Conservation (phyloP, 2,888 invertebrate genomes). For the Drosophila maculinotata region DNA sequence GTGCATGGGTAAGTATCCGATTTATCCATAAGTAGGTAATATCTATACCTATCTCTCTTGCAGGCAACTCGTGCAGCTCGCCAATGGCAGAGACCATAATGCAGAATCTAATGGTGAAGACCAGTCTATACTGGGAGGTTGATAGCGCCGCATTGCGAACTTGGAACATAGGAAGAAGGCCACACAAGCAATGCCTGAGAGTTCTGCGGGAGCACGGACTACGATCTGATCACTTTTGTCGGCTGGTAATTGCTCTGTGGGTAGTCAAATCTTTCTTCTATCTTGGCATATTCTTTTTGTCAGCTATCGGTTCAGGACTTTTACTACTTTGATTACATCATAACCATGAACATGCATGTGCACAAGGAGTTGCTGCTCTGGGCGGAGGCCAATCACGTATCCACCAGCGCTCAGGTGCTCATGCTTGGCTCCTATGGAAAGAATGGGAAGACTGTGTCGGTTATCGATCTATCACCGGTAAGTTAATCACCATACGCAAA, state of each 20-base stretch:
- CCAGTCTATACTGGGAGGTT: constrained; percentile 89
- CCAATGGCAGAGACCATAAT: constrained; percentile 97
- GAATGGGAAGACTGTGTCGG: constrained; percentile 11
- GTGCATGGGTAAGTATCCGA: constrained; percentile 61
- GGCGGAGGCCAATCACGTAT: constrained; percentile 32
- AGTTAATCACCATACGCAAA: neutral
- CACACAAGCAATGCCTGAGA: constrained; percentile 88
- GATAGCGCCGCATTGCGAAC: constrained; percentile 95
- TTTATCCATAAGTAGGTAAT: rapidly evolving
- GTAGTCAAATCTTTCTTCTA: neutral
- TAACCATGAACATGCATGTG: constrained; percentile 94
- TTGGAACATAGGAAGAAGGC: constrained; percentile 93
- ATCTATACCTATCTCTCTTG: too few relatives aligned
- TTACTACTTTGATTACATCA: constrained; percentile 92
- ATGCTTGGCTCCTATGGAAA: constrained; percentile 39
- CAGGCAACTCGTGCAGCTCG: constrained; percentile 97
- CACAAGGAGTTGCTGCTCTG: constrained; percentile 65
- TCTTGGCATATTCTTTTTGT: neutral
- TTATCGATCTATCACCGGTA: constrained; percentile 56
- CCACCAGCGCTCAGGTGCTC: constrained; percentile 15
- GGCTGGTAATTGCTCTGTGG: constrained; percentile 84
- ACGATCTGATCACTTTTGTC: constrained; percentile 87
- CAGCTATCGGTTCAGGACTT: constrained; percentile 91
- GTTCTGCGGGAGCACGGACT: constrained; percentile 87
- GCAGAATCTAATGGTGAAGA: constrained; percentile 82